Conservation (phyloP, 1,140 invertebrate genomes). For the Diabrotica undecimpunctata region DNA sequence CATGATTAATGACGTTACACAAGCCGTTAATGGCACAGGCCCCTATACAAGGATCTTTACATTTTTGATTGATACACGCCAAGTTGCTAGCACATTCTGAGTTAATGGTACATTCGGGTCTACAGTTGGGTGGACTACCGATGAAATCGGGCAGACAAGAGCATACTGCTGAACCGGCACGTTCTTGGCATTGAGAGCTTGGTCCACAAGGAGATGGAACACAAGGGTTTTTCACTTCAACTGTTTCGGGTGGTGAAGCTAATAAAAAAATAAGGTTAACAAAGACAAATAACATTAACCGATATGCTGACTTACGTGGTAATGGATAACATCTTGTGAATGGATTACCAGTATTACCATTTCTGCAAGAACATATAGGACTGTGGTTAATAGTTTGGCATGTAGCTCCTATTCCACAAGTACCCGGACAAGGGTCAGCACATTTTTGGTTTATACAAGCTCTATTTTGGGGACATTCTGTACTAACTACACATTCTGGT, state of each 20-base stretch:
- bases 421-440: slow-evolving; percentile 69
- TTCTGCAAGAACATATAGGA: slow-evolving; percentile 55
- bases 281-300: not conserved
- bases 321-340: slow-evolving; percentile 57
- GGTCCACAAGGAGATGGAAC: slow-evolving; percentile 76
- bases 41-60: slow-evolving; percentile 68
- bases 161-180: slow-evolving; percentile 58
- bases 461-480: slow-evolving; percentile 70
- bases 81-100: slow-evolving; percentile 68
- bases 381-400: slow-evolving; percentile 71
- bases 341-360: slow-evolving; percentile 55
- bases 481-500: slow-evolving; percentile 79
- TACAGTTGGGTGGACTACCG: slow-evolving; percentile 66
- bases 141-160: slow-evolving; percentile 63
- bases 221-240: slow-evolving; percentile 61
- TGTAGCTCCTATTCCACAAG: slow-evolving; percentile 67
- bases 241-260: slow-evolving; percentile 24
- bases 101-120: slow-evolving; percentile 68
- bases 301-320: slow-evolving; percentile 48
- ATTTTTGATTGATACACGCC: slow-evolving; percentile 70
- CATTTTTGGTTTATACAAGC: slow-evolving; percentile 74
- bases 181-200: slow-evolving; percentile 69
- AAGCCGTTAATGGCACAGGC: slow-evolving; percentile 68
- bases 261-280: not conserved
- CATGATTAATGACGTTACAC: slow-evolving; percentile 73